Conservation (phyloP, 1,140 invertebrate genomes). For the Drosophila malerkotliana region DNA sequence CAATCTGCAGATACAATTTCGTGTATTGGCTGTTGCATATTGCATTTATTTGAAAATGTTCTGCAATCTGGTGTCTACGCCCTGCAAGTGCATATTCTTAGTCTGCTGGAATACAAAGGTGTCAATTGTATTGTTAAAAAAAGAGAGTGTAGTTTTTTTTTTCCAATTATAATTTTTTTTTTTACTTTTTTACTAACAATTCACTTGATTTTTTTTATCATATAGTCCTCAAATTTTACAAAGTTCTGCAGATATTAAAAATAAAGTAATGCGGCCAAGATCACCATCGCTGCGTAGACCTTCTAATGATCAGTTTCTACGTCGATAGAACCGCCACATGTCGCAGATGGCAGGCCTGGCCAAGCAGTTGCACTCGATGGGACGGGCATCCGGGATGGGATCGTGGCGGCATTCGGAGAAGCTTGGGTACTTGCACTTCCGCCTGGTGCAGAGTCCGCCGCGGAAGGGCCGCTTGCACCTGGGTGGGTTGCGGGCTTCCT, state of each 20-base stretch:
- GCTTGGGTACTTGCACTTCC: constrained; percentile 7
- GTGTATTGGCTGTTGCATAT: constrained; percentile 13
- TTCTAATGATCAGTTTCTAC: background rate
- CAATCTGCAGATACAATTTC: constrained; percentile 42
- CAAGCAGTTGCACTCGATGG: constrained; percentile 8
- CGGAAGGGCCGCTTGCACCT: background rate
- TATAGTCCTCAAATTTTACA: background rate
- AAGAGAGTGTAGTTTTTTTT: no score
- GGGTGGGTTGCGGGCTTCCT: background rate
- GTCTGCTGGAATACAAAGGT: background rate
- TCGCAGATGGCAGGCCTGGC: background rate
- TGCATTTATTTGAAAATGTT: background rate
- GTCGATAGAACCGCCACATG: constrained; percentile 1
- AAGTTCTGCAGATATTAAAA: background rate
- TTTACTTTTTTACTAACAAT: background rate
- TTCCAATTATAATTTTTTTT: no score
- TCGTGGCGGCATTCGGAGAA: constrained; percentile 9
- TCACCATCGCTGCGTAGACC: background rate
- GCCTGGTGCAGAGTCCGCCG: background rate
- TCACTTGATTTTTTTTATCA: no score
- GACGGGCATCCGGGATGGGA: background rate
- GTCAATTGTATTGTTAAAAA: no score
- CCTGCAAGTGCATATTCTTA: background rate
- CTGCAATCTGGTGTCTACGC: background rate
- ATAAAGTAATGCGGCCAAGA: background rate